Base-by-base conservation (phyloP, 2,888 invertebrate genomes). In the Phaonia tiefii region DNA sequence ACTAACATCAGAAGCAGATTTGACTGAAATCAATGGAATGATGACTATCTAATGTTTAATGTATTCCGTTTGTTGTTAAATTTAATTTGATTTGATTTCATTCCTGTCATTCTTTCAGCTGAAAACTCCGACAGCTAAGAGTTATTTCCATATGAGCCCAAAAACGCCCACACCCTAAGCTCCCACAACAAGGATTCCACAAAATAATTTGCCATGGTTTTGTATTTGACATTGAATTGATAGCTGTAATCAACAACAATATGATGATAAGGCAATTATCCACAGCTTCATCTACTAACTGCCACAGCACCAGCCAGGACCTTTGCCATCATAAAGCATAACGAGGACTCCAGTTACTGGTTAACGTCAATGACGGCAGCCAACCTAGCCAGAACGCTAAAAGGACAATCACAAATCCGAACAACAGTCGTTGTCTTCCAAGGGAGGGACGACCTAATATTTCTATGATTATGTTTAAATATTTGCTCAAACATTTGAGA, bases 131-230 rank as follows among this genome's bases (percentile, higher is more conserved):
- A n/a, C n/a, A 31, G 8, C 31, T 31, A 31, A 17, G 42, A 80
- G 70, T 70, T 66, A 46, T 25, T 67, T 66, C 42, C 49, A 63
- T 63, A 63, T 63, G 63, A 5, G 42, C 20, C 13, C 20, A 51
- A 51, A 44, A 15, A 58, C 42, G 22, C 22, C 39, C 31, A 31
- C 8, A 31, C 42, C 39, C 20, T 17, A 39, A 31, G 26, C 56
- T 44, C 44, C 44, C 13, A 22, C 31, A 51, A 49, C 31, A 63
- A 75, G 75, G 67, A 66, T 54, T 71, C 44, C 70, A 56, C 39
- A 63, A 75, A 78, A 81, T 78, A 75, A 78, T 78, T 78, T 75
- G 72, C 75, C 69, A 65, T 71, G 78, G 75, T 75, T 78, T 72
- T 75, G 56, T 75, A 78, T 72, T 81, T 78, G 69, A 75, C 69